These are phyloP conservation scores for Euplagia quadripunctaria DNA, from an alignment of 2,888 invertebrate genomes.

Conservation along the genomic window DNA sequence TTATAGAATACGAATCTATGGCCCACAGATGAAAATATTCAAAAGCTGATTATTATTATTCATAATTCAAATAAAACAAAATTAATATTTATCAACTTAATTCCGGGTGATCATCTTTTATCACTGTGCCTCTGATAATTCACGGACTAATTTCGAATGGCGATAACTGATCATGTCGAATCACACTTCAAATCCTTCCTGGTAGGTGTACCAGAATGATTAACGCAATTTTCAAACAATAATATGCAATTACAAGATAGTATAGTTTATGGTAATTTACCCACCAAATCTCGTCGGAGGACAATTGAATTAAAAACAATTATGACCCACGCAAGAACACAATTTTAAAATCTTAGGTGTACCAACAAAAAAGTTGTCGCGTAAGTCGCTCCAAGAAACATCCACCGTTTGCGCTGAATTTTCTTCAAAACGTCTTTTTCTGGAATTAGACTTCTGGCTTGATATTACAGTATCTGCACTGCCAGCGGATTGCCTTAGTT, in stretches of 20 bases:
- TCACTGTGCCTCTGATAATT: no score
- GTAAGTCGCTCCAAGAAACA: slow-evolving; percentile 38
- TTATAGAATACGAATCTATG: background rate
- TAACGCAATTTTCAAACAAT: background rate
- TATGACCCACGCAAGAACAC: slow-evolving; percentile 42
- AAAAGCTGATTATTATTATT: background rate
- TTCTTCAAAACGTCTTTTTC: slow-evolving; percentile 34
- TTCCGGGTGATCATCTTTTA: no score
- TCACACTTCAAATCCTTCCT: background rate
- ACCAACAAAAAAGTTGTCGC: slow-evolving; percentile 41
- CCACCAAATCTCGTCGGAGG: background rate
- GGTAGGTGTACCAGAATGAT: background rate
- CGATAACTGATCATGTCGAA: background rate
- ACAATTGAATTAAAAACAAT: slow-evolving; percentile 19
- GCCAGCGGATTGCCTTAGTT: background rate
- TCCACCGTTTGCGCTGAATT: slow-evolving; percentile 17
- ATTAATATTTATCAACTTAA: background rate
- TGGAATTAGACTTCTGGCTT: slow-evolving; percentile 1
- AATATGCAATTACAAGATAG: background rate
- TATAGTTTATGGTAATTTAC: background rate
- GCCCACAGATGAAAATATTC: background rate
- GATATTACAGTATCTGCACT: background rate
- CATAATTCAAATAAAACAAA: background rate
- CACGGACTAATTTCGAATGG: no score
- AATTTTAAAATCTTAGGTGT: slow-evolving; percentile 42